Percentiles rank a stretch among this genome's conserved stretches.
Evolutionary conservation across 2,113 vertebrate genomes (phyloP).

Genomic region (Epinephelus moara): DNA sequence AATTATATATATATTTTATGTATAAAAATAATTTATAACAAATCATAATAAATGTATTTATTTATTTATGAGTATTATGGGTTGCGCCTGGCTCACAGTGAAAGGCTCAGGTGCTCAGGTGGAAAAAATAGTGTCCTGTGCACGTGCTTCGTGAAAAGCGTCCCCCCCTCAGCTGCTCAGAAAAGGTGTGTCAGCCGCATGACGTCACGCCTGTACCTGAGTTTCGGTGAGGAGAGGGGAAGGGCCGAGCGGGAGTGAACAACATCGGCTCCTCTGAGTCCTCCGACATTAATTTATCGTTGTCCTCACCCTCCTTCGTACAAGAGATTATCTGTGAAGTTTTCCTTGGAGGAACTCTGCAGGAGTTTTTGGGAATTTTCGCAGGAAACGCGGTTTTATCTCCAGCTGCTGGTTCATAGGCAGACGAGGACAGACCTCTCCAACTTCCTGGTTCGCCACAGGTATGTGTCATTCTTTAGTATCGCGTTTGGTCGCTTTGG

Average conservation of each 20-base stretch:
- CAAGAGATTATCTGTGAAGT: too few relatives aligned
- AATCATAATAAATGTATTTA: too few relatives aligned
- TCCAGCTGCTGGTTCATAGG: slow-evolving; percentile 21
- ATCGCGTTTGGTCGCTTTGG: slow-evolving; percentile 2
- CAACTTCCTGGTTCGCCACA: slow-evolving; percentile 73
- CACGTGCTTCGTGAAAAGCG: slow-evolving; percentile 2
- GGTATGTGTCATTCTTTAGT: slow-evolving; percentile 49
- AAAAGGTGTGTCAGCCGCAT: slow-evolving; percentile 77
- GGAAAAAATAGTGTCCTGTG: neutral
- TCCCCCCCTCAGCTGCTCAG: slow-evolving; percentile 15
- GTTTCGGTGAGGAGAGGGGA: slow-evolving; percentile 77
- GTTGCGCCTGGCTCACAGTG: too few relatives aligned
- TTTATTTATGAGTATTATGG: too few relatives aligned
- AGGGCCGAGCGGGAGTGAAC: slow-evolving; percentile 17
- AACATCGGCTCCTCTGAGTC: neutral
- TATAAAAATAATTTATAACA: too few relatives aligned
- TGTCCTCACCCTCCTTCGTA: neutral
- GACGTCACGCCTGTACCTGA: slow-evolving; percentile 83
- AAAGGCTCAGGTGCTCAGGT: neutral
- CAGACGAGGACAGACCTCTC: slow-evolving; percentile 16
- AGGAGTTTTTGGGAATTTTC: neutral
- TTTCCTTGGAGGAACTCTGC: neutral
- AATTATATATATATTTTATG: too few relatives aligned
- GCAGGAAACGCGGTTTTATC: neutral
- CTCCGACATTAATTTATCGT: neutral